Percentiles rank a stretch among this genome's conserved stretches.
These are phyloP conservation scores for Yponomeuta evonymella DNA, from an alignment of 2,888 invertebrate species.

Conservation along the genomic window DNA sequence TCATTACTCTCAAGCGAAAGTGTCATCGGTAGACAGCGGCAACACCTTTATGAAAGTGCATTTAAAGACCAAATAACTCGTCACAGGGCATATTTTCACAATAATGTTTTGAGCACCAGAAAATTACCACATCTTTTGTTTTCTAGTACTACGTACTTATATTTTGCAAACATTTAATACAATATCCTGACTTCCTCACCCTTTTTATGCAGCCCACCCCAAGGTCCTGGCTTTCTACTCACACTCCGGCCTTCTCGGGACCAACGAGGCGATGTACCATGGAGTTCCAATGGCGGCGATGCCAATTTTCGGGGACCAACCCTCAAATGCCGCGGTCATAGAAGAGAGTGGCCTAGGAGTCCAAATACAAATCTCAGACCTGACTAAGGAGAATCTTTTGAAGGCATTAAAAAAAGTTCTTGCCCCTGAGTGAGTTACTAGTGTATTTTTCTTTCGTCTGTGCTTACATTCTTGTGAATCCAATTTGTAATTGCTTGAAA, in stretches of 20 bases:
- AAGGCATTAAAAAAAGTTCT: constrained; percentile 72
- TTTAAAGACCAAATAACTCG: too few species aligned
- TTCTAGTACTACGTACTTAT: too few species aligned
- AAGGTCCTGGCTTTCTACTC: constrained; percentile 77
- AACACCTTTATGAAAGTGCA: too few species aligned
- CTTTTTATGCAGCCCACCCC: constrained; percentile 65
- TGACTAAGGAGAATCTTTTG: constrained; percentile 68
- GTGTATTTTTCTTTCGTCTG: neutral
- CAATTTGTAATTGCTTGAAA: too few species aligned
- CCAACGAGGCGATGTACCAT: constrained; percentile 76
- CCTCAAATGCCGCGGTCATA: constrained; percentile 73
- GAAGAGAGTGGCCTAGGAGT: constrained; percentile 74
- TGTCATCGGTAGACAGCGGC: too few species aligned
- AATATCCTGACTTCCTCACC: neutral
- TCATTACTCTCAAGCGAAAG: too few species aligned
- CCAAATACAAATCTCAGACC: constrained; percentile 54
- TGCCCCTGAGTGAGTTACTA: constrained; percentile 63
- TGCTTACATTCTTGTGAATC: too few species aligned
- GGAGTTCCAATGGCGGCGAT: constrained; percentile 77
- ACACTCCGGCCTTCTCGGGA: constrained; percentile 77
- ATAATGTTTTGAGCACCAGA: too few species aligned
- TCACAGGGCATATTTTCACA: too few species aligned
- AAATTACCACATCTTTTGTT: too few species aligned
- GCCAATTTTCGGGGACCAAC: constrained; percentile 78
- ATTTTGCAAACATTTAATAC: too few species aligned